These are phyloP conservation scores for Calosoma granatense DNA, from an alignment of 1,140 invertebrate genomes.

Conservation along the genomic window DNA sequence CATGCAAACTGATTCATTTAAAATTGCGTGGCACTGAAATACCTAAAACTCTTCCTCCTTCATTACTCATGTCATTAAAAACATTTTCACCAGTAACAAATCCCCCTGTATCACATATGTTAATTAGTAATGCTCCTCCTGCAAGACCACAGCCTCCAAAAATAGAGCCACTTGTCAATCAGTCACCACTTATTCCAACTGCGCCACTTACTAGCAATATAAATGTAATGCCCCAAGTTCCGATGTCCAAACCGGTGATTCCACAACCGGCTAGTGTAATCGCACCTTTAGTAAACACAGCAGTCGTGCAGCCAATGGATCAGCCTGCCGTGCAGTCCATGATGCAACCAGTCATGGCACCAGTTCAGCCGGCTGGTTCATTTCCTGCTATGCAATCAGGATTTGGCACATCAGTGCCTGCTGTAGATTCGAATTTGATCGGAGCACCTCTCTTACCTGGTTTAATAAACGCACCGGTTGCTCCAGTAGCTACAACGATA, in stretches of 20 bases:
- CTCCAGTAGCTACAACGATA: background rate
- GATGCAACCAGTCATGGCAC: slow-evolving; percentile 19
- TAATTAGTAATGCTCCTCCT: slow-evolving; percentile 27
- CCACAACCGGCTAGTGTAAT: slow-evolving; percentile 14
- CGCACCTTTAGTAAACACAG: slow-evolving; percentile 2
- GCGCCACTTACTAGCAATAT: slow-evolving; percentile 17
- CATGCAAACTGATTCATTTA: slow-evolving; percentile 92
- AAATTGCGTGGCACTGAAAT: slow-evolving; percentile 87
- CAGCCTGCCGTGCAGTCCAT: slow-evolving; percentile 21
- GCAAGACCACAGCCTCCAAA: slow-evolving; percentile 38
- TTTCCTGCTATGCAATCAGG: slow-evolving; percentile 24
- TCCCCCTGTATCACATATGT: slow-evolving; percentile 10
- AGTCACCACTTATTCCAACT: slow-evolving; percentile 12
- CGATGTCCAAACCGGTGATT: slow-evolving; percentile 10
- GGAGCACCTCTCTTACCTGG: slow-evolving; percentile 2
- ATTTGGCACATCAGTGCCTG: slow-evolving; percentile 3
- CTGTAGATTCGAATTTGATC: background rate
- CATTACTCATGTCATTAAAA: slow-evolving; percentile 55
- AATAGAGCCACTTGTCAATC: slow-evolving; percentile 21
- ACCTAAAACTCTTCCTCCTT: slow-evolving; percentile 72
- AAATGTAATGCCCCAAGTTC: slow-evolving; percentile 14
- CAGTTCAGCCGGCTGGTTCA: slow-evolving; percentile 4
- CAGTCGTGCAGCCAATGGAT: slow-evolving; percentile 16
- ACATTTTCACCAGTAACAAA: slow-evolving; percentile 35
- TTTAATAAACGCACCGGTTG: background rate